Base-by-base conservation (phyloP, 2,797 vertebrate species). In the Sebastes trivittatus region DNA sequence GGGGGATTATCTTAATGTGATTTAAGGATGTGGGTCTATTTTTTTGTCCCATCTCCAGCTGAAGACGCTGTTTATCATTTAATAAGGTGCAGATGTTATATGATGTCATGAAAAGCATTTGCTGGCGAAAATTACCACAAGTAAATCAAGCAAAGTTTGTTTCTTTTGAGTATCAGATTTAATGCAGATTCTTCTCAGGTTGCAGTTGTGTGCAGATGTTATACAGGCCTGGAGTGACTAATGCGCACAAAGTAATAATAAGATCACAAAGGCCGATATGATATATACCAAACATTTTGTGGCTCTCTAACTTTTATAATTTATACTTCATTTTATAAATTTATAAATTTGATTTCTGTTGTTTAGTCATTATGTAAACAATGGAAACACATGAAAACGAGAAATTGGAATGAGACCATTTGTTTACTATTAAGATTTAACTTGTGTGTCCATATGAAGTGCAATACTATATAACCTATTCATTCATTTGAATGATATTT, bases 241-340 rank as follows among this genome's bases (percentile, higher is more conserved):
- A 83, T 60, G 83, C 76, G 36, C 81, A 58, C 59, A 11, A 46
- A 72, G 38, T 61, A 80, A 80, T 61, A 55, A 60, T 61, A 59
- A 60, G 67, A 78, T 56, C 68, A 75, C 49, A 34, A 16, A 7
- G 72, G 30, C 78, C 67, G 65, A 3, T 59, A 23, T 63, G 69
- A 46, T 7, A 18, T 52, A 52, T 52, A n/a, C 30, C 20, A 56
- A 54, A 75, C 46, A 58, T 18, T 30, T 29, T 42, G 75, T 59
- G 52, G 32, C 61, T 72, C 81, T 83, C 71, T 73, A 79, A 81
- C 70, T 77, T 85, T 87, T 78, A 81, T 63, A 23, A 63, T 54
- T 6, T 61, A 55, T 54, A 4, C 54, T 11, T 54, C 9, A 38
- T 80, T 72, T 68, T 63, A 73, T 65, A 6, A 34, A 68, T 22